Evolutionary conservation across 2,888 invertebrate genomes (phyloP).

Genomic region (Acrobasis suavella): DNA sequence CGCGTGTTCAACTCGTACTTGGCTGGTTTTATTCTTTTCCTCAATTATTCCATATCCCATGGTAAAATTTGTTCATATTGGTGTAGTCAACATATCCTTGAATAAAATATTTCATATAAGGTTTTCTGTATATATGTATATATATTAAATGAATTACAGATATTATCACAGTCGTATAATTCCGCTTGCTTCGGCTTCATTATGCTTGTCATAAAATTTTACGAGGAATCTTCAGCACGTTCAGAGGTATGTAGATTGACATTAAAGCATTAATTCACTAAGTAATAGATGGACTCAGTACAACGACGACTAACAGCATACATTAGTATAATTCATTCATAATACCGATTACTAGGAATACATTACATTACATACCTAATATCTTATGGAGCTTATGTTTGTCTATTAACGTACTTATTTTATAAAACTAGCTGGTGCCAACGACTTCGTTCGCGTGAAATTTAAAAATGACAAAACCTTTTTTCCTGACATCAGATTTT

Average conservation of each 20-base stretch:
- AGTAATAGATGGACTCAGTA: slow-evolving; percentile 13
- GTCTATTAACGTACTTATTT: too few relatives aligned
- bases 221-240: slow-evolving; percentile 60
- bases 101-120: too few relatives aligned
- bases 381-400: neutral
- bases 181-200: slow-evolving; percentile 55
- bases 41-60: too few relatives aligned
- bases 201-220: slow-evolving; percentile 68
- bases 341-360: neutral
- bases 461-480: too few relatives aligned
- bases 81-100: too few relatives aligned
- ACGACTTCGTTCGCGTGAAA: too few relatives aligned
- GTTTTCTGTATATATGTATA: slow-evolving; percentile 28
- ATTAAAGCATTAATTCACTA: slow-evolving; percentile 17
- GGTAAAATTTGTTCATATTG: too few relatives aligned
- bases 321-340: neutral
- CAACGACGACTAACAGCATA: slow-evolving; percentile 8
- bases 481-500: too few relatives aligned
- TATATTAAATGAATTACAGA: slow-evolving; percentile 48
- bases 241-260: slow-evolving; percentile 42
- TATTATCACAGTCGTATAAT: slow-evolving; percentile 52
- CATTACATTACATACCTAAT: neutral
- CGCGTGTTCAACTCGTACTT: too few relatives aligned
- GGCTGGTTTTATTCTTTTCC: too few relatives aligned
- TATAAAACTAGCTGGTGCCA: too few relatives aligned